phyloP scores from a whole-genome alignment of 2,113 vertebrate species.

The Halcyon senegalensis region DNA sequence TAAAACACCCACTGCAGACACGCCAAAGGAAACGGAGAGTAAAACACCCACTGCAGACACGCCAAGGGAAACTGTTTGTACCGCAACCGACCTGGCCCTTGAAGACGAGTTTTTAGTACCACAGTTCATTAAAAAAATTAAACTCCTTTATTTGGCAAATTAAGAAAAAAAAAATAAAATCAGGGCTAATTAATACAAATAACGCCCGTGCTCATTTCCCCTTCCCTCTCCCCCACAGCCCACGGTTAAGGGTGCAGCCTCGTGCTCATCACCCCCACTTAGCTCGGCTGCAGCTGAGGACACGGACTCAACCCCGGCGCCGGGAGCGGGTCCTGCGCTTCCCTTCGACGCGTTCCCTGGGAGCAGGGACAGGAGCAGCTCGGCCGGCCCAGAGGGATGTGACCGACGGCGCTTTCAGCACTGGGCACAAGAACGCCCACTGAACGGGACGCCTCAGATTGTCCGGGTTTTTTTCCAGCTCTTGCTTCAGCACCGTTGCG shows the following conservation, averaged over 20 bases:
- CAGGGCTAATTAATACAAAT: not conserved
- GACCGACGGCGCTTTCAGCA: not conserved
- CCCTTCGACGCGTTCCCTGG: fast-evolving
- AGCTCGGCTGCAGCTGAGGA: not conserved
- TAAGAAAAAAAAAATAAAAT: not conserved
- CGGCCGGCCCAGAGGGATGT: fast-evolving
- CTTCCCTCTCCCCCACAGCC: not conserved
- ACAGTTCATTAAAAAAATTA: not conserved
- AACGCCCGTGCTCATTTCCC: fast-evolving
- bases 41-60: not conserved
- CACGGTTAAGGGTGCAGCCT: not conserved
- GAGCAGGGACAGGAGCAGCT: not conserved
- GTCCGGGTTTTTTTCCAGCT: not conserved
- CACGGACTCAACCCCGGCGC: fast-evolving
- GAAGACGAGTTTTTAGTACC: not conserved
- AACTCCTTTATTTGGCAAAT: conserved; percentile 42
- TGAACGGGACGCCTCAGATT: fast-evolving
- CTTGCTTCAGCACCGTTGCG: not conserved
- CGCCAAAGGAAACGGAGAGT: not conserved
- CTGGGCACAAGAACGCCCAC: not conserved
- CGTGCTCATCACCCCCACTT: fast-evolving
- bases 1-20: not conserved
- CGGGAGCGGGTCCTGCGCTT: not conserved
- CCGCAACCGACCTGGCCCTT: not conserved
- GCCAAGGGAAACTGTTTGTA: not conserved